Conservation (phyloP, 1,140 invertebrate genomes). For the Odontomachus brunneus region DNA sequence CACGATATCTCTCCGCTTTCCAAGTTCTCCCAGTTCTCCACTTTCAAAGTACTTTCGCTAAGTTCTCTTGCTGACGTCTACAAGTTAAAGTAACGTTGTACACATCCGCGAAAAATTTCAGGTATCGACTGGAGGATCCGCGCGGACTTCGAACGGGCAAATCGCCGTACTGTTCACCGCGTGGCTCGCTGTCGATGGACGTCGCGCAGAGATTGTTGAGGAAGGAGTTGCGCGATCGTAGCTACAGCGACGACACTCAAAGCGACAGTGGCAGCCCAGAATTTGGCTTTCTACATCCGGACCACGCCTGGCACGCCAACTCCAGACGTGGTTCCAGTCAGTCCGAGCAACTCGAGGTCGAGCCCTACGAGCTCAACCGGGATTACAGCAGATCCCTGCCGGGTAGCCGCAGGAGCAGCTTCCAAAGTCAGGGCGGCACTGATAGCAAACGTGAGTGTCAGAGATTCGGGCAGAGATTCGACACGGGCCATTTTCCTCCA, state of each 20-base stretch:
- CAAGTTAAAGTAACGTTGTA: not conserved
- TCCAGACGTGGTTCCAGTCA: conserved; percentile 93
- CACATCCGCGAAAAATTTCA: conserved; percentile 52
- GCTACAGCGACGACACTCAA: conserved; percentile 84
- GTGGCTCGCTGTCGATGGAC: conserved; percentile 90
- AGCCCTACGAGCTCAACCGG: conserved; percentile 93
- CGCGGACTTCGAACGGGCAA: conserved; percentile 88
- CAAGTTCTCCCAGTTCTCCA: not conserved
- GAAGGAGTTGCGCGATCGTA: conserved; percentile 84
- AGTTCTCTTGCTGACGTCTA: not conserved
- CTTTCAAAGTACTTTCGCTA: no score
- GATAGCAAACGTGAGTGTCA: conserved; percentile 83
- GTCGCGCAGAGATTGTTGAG: conserved; percentile 87
- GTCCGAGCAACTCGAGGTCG: conserved; percentile 93
- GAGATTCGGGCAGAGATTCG: not conserved
- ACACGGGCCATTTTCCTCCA: not conserved
- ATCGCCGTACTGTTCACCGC: conserved; percentile 91
- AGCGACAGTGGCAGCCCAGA: conserved; percentile 84
- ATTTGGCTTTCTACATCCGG: conserved; percentile 91
- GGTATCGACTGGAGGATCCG: conserved; percentile 93
- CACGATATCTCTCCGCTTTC: no score
- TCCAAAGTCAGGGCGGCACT: conserved; percentile 87
- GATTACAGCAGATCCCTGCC: conserved; percentile 94
- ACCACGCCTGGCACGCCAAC: conserved; percentile 91
- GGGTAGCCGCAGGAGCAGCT: conserved; percentile 92